phyloP scores from a whole-genome alignment of 2,888 invertebrate species.

The Latheticus oryzae region DNA sequence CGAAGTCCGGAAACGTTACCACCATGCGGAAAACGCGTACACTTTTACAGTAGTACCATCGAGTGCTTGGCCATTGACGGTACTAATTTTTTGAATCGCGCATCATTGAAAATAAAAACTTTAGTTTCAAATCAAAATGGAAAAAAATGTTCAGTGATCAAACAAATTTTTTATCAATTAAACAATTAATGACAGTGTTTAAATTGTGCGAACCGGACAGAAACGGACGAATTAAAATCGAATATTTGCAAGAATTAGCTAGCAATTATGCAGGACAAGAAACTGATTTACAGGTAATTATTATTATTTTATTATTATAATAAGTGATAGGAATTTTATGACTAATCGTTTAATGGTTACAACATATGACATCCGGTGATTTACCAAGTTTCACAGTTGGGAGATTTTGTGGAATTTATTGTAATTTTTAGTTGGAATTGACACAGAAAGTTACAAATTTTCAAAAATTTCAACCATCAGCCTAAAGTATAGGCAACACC shows the following conservation, averaged over 20 bases:
- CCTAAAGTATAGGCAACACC: too few species aligned
- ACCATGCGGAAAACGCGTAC: slow-evolving; percentile 31
- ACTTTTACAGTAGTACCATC: slow-evolving; percentile 36
- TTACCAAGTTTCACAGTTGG: slow-evolving; percentile 44
- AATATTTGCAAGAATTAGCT: slow-evolving; percentile 59
- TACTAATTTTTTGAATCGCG: slow-evolving; percentile 10
- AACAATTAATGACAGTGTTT: slow-evolving; percentile 60
- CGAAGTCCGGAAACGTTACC: slow-evolving; percentile 35
- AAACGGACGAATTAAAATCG: slow-evolving; percentile 58
- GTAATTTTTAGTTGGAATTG: too few species aligned
- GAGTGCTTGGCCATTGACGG: slow-evolving; percentile 23
- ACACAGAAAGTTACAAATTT: slow-evolving; percentile 33
- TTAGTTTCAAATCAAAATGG: slow-evolving; percentile 19
- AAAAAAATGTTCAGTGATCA: slow-evolving; percentile 34
- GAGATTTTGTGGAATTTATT: slow-evolving; percentile 41
- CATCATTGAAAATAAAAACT: slow-evolving; percentile 4
- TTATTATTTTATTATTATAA: slow-evolving; percentile 5
- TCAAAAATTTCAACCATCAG: too few species aligned
- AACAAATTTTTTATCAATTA: slow-evolving; percentile 45
- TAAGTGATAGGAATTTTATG: neutral
- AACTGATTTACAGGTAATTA: slow-evolving; percentile 53
- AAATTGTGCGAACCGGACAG: slow-evolving; percentile 60
- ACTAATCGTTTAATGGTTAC: too few species aligned
- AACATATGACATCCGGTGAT: slow-evolving; percentile 37
- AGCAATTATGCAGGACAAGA: slow-evolving; percentile 50